Evolutionary conservation across 2,113 vertebrate genomes (phyloP).

Genomic region (Desmodus rotundus): DNA sequence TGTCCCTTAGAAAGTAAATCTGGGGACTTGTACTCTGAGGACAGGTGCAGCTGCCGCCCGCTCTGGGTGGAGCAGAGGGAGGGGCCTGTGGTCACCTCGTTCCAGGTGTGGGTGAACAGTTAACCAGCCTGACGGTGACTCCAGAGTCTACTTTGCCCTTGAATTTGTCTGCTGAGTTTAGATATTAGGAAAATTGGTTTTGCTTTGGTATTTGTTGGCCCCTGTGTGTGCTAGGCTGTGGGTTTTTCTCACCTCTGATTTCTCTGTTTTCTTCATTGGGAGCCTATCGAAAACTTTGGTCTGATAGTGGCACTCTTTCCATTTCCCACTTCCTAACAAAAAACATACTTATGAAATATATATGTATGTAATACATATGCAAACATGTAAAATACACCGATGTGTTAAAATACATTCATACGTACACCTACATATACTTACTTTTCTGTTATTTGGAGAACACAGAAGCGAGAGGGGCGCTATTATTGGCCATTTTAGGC

Average conservation of each 20-base stretch:
- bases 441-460: neutral
- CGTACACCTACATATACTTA: neutral
- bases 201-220: neutral
- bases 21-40: neutral
- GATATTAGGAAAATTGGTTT: neutral
- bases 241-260: neutral
- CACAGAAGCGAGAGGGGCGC: neutral
- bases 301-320: neutral
- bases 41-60: neutral
- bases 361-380: neutral
- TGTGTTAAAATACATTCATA: neutral
- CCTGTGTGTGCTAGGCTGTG: neutral
- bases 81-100: neutral
- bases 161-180: neutral
- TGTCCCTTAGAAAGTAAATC: neutral
- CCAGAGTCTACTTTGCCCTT: neutral
- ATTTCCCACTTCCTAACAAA: neutral
- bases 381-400: neutral
- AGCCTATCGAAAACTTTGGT: neutral
- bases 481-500: neutral
- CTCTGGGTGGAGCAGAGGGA: no score
- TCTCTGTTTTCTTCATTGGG: neutral
- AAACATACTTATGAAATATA: neutral
- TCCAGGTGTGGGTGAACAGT: neutral
- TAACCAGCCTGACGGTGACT: neutral